Percentiles rank a stretch among this genome's conserved stretches.
Evolutionary conservation across 30 jellyfish, hydroid and myxozoan species (phyloP).

Genomic region (Haliclystus octoradiatus): DNA sequence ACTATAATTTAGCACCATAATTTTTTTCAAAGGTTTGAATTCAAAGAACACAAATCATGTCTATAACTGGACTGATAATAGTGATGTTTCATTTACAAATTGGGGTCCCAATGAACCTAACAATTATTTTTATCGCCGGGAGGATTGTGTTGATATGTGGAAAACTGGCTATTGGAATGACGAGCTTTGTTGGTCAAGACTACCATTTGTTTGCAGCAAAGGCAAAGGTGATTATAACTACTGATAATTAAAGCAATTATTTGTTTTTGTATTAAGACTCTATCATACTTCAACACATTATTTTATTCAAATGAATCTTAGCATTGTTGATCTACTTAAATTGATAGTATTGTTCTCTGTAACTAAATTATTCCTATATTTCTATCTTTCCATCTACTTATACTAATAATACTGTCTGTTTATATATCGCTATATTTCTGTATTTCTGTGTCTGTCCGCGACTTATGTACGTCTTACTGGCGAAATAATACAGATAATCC

Average conservation of each 20-base stretch:
- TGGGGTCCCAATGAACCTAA: conserved; percentile 66
- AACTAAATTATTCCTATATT: too few species aligned
- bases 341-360: too few species aligned
- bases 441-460: too few species aligned
- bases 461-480: too few species aligned
- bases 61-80: conserved; percentile 70
- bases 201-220: conserved; percentile 49
- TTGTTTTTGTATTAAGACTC: too few species aligned
- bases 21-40: conserved; percentile 65
- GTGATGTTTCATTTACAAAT: conserved; percentile 44
- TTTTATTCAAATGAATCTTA: background rate
- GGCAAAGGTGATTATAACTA: conserved; percentile 43
- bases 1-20: too few species aligned
- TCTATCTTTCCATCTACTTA: too few species aligned
- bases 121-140: conserved; percentile 29
- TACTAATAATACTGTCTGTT: too few species aligned
- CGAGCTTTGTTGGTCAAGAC: conserved; percentile 28
- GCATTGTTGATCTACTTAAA: too few species aligned
- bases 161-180: conserved; percentile 67
- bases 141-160: conserved; percentile 20
- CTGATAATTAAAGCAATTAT: too few species aligned
- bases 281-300: background rate
- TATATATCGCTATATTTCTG: too few species aligned
- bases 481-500: too few species aligned
- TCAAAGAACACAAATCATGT: conserved; percentile 37